Base-by-base conservation (phyloP, 2,888 invertebrate species). In the Timema podura region DNA sequence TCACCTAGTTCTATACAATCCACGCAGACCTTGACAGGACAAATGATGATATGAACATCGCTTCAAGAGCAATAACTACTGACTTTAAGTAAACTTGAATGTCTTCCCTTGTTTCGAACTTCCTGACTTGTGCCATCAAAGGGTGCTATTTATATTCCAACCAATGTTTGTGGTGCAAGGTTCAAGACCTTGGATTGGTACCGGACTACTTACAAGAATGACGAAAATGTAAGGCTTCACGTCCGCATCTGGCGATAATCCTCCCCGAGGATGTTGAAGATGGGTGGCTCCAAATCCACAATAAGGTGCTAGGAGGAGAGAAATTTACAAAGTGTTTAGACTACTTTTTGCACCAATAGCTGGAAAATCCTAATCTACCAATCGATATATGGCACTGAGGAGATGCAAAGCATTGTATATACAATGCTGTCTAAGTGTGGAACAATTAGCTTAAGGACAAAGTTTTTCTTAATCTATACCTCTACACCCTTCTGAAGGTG, bases 401-500 rank as follows among this genome's bases (percentile, higher is more conserved):
- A 49, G 49, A 49, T n/a, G n/a, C n/a, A n/a, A n/a, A n/a, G n/a
- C n/a, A n/a, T n/a, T n/a, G n/a, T n/a, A n/a, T n/a, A n/a, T 49
- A 49, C 49, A 49, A 49, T 49, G 49, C 49, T 49, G 49, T 49
- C 49, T 9, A 49, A 13, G 49, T 9, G 49, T 49, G 49, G 49
- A 49, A 49, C 49, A 49, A 13, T 49, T 10, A 49, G 49, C 49
- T 49, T 10, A 49, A 49, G 49, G 9, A 49, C 49, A 49, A 49
- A 49, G 49, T 49, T 49, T 11, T 9, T 49, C 49, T 49, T 49
- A 49, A 49, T 11, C 49, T 11, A 49, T 49, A 49, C 49, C 11
- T 49, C 49, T 49, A 49, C 49, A 49, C 49, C 49, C 49, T 49
- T 49, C 49, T 49, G 49, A 49, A 49, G 49, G 49, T 11, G 13